These are phyloP conservation scores for Salvelinus fontinalis DNA, from an alignment of 2,113 vertebrate genomes.

Conservation along the genomic window DNA sequence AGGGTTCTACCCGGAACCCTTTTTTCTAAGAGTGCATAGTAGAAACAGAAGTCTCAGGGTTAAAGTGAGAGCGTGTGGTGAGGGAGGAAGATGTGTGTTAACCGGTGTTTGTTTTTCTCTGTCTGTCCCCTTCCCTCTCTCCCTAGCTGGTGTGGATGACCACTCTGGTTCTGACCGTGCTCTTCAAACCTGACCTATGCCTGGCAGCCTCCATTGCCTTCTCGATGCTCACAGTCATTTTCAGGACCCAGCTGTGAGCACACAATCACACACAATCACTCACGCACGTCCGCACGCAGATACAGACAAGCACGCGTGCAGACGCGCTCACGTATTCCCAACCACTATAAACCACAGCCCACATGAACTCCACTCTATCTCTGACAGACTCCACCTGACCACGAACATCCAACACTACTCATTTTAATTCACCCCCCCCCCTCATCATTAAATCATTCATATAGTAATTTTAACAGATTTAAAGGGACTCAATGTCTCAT, in stretches of 20 bases:
- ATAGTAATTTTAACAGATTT: not conserved
- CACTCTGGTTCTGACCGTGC: constrained; percentile 83
- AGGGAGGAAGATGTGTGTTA: not conserved
- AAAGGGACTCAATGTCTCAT: not conserved
- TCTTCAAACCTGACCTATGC: constrained; percentile 88
- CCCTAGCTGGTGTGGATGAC: constrained; percentile 83
- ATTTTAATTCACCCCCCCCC: not conserved
- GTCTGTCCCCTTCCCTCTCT: not conserved
- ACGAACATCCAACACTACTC: not conserved
- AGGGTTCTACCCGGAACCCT: too few relatives aligned
- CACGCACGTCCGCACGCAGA: not conserved
- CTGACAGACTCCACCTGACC: not conserved
- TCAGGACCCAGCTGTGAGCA: constrained; percentile 89
- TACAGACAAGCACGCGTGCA: not conserved
- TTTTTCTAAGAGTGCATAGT: too few relatives aligned
- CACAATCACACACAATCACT: not conserved
- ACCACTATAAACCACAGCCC: not conserved
- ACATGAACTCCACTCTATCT: not conserved
- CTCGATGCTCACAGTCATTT: constrained; percentile 85
- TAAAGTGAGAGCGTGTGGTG: constrained; percentile 10
- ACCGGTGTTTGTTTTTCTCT: not conserved
- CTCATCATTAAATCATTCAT: not conserved
- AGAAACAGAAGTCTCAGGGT: not conserved
- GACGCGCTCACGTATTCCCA: too few relatives aligned
- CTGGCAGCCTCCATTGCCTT: constrained; percentile 81